A percentile compares a stretch with the other conserved stretches of the same genome.
Conservation (phyloP, 2,113 vertebrate genomes). For the Chaetorhynchus papuensis region DNA sequence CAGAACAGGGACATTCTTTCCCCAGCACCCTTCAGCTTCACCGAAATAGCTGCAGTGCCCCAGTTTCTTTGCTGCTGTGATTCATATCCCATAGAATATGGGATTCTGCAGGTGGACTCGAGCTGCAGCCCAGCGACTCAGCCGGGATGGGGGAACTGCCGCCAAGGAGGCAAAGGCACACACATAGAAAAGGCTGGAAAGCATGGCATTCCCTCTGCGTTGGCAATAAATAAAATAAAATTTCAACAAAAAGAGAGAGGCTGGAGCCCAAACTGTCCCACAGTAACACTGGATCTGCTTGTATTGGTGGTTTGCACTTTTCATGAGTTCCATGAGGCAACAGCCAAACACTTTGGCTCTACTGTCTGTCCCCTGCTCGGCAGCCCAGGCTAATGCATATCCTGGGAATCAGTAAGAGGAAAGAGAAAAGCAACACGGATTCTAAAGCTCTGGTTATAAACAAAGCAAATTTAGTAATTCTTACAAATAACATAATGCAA, state of each 20-base stretch:
- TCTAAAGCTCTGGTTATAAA: background rate
- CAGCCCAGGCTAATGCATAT: background rate
- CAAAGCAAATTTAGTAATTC: background rate
- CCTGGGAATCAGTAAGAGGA: background rate
- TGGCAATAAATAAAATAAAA: background rate
- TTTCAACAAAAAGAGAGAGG: no score
- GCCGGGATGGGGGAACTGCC: background rate
- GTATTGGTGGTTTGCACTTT: background rate
- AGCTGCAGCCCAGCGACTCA: background rate
- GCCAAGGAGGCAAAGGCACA: background rate
- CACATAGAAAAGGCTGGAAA: background rate
- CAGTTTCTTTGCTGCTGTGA: constrained; percentile 40
- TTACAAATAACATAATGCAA: background rate
- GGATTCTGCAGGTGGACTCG: background rate
- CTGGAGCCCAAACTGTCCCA: background rate
- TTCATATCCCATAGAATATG: background rate
- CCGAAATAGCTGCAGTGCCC: constrained; percentile 55
- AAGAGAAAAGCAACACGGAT: background rate
- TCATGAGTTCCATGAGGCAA: background rate
- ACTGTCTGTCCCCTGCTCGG: background rate
- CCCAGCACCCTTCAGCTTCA: constrained; percentile 4
- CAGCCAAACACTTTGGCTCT: background rate
- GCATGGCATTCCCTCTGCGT: rapidly evolving
- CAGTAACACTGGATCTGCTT: background rate
- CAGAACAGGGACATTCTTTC: background rate